Base-by-base conservation (phyloP, 2,888 invertebrate genomes). In the Patella depressa region DNA sequence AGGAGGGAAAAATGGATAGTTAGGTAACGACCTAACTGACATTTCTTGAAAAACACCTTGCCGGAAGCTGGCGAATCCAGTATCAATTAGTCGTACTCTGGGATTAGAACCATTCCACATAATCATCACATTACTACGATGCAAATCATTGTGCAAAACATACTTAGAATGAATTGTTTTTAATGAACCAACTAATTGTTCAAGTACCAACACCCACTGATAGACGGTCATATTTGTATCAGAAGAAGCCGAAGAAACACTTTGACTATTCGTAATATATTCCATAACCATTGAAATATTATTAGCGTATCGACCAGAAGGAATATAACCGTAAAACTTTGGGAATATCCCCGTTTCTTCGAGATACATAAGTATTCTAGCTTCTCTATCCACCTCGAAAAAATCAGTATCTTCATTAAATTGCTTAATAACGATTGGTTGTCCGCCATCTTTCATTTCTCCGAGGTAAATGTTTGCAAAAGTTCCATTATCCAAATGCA, bases 141-240 rank as follows among this genome's bases (percentile, higher is more conserved):
- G 79, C 4, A 81, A 65, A 57, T 81, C 81, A 74, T 81, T 81
- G 65, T 76, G 75, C 2, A 81, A 70, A 24, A 79, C 79, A 19
- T 76, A 74, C 29, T 76, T 45, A 0, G 74, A 72, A 69, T 81
- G 81, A 3, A 81, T 34, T 4, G 11, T 53, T 3, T 74, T 75
- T 24, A 81, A n/a, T 3, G 15, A 19, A 15, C 59, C 24, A 3
- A 78, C 74, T 45, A 76, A 5, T 65, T 79, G 73, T 2, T 73
- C 75, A 19, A 76, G 75, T 3, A 79, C 71, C 14, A 74, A 11
- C 70, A 79, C 19, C 81, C 81, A 81, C 65, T 81, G 79, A 45
- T 59, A 15, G 12, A 53, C 17, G 7, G 76, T 55, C 7, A 79
- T 55, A 11, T 29, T 17, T 11, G 54, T 2, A 12, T 74, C 57